Percentiles rank a stretch among this genome's conserved stretches.
These are phyloP conservation scores for Phalera bucephala DNA, from an alignment of 2,888 invertebrate genomes.

Conservation along the genomic window DNA sequence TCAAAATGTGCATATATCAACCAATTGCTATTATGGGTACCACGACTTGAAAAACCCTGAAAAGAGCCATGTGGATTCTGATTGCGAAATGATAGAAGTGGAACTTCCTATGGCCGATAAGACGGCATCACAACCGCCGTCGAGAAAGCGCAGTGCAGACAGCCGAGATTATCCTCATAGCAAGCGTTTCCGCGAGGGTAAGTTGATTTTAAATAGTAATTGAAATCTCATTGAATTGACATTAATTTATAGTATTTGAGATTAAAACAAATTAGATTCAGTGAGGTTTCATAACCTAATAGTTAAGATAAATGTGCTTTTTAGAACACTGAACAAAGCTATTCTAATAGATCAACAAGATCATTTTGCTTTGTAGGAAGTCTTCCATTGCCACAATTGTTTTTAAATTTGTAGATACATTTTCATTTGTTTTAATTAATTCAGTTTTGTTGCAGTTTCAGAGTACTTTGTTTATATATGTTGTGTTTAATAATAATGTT, in stretches of 20 bases:
- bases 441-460: constrained; percentile 72
- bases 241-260: not conserved
- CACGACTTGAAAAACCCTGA: constrained; percentile 55
- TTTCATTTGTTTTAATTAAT: constrained; percentile 2
- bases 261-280: constrained; percentile 32
- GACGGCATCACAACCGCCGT: constrained; percentile 39
- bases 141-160: constrained; percentile 70
- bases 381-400: constrained; percentile 34
- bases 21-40: constrained; percentile 80
- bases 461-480: constrained; percentile 14
- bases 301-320: constrained; percentile 7
- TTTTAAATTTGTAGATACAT: constrained; percentile 23
- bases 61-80: constrained; percentile 44
- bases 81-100: constrained; percentile 72
- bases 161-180: constrained; percentile 55
- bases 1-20: constrained; percentile 74
- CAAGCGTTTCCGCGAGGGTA: constrained; percentile 76
- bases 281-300: constrained; percentile 42
- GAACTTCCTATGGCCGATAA: constrained; percentile 29
- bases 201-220: constrained; percentile 35
- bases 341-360: constrained; percentile 27
- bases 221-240: constrained; percentile 52
- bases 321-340: constrained; percentile 11
- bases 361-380: constrained; percentile 44
- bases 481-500: no score